phyloP scores from a whole-genome alignment of 2,113 vertebrate species.

The Oostethus manadensis region DNA sequence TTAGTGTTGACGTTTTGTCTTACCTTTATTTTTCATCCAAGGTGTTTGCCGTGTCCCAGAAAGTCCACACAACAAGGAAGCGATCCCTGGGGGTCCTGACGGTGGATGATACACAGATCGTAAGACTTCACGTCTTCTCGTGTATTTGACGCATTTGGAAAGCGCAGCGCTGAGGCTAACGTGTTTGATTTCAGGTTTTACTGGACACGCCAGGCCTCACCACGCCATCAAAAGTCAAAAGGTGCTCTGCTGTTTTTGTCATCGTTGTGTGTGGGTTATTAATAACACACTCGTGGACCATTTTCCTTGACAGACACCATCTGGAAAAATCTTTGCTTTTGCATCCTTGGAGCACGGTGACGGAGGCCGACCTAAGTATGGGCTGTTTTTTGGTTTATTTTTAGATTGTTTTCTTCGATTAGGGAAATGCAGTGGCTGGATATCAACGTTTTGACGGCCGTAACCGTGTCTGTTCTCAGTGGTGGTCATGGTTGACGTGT shows the following conservation, averaged over 20 bases:
- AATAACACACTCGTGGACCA: not conserved
- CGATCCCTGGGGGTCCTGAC: slow-evolving; percentile 81
- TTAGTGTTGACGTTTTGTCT: no score
- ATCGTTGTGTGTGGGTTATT: not conserved
- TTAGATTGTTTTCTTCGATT: not conserved
- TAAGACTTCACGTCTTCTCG: slow-evolving; percentile 37
- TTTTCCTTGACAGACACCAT: slow-evolving; percentile 76
- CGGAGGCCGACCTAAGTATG: slow-evolving; percentile 83
- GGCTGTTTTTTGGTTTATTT: not conserved
- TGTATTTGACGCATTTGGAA: not conserved
- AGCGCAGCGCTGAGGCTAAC: no score
- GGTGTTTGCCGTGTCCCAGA: slow-evolving; percentile 91
- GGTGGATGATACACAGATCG: slow-evolving; percentile 80
- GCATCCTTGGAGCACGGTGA: slow-evolving; percentile 84
- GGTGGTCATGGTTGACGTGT: slow-evolving; percentile 85
- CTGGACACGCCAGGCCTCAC: slow-evolving; percentile 93
- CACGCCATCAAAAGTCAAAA: slow-evolving; percentile 78
- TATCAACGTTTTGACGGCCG: not conserved
- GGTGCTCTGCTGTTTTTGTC: slow-evolving; percentile 60
- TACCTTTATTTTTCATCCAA: slow-evolving; percentile 41
- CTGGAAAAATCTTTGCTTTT: slow-evolving; percentile 80
- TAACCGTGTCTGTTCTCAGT: slow-evolving; percentile 66
- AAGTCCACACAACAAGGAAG: slow-evolving; percentile 90
- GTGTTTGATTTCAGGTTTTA: slow-evolving; percentile 75
- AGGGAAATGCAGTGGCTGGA: not conserved